These are phyloP conservation scores for Sipha flava DNA, from an alignment of 1,140 invertebrate genomes.

Conservation along the genomic window DNA sequence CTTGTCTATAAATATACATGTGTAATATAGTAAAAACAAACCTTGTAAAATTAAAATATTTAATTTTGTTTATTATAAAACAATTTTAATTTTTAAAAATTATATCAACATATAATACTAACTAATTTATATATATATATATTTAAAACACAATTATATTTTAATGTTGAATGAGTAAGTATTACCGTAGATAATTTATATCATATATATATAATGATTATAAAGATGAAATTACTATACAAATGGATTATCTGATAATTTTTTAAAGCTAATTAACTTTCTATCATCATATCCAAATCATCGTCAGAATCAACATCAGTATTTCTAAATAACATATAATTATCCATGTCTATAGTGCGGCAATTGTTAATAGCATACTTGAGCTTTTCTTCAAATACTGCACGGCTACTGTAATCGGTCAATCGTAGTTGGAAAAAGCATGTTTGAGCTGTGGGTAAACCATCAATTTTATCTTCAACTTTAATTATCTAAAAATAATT, in stretches of 20 bases:
- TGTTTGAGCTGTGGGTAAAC: conserved; percentile 58
- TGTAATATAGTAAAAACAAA: no score
- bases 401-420: conserved; percentile 54
- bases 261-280: neutral
- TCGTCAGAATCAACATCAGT: conserved; percentile 50
- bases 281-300: conserved; percentile 39
- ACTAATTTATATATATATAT: no score
- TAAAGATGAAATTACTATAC: neutral
- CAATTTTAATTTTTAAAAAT: no score
- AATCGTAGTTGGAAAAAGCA: conserved; percentile 64
- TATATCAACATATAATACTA: no score
- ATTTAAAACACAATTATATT: no score
- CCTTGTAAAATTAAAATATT: no score
- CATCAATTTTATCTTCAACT: conserved; percentile 52
- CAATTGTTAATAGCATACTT: conserved; percentile 62
- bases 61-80: no score
- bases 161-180: no score
- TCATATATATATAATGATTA: neutral
- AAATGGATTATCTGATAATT: neutral
- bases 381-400: conserved; percentile 55
- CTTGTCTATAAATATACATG: no score
- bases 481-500: conserved; percentile 49
- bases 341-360: conserved; percentile 64
- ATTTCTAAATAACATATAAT: conserved; percentile 61
- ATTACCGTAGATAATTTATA: no score